These are phyloP conservation scores for Calliphora vicina DNA, from an alignment of 1,140 invertebrate species.

Conservation along the genomic window DNA sequence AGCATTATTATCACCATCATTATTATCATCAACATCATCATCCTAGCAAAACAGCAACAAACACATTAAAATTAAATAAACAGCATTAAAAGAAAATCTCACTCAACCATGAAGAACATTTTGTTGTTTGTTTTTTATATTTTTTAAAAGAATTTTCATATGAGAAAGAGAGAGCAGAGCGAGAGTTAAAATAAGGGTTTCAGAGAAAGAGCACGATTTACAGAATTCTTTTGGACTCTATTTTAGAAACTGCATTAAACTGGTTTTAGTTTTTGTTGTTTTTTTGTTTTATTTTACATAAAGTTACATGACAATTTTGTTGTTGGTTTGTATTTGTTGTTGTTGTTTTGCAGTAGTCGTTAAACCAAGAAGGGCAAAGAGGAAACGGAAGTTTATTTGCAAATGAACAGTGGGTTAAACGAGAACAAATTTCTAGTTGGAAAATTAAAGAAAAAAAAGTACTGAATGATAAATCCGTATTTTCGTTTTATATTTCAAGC, in stretches of 20 bases:
- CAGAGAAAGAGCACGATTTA: not conserved
- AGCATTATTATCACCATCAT: too few species aligned
- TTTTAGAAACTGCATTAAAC: conserved; percentile 32
- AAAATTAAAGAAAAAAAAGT: too few species aligned
- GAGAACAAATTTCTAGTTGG: too few species aligned
- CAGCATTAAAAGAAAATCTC: not conserved
- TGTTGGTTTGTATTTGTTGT: not conserved
- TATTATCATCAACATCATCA: too few species aligned
- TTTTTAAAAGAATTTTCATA: not conserved
- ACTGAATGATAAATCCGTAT: too few species aligned
- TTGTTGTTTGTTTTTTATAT: not conserved
- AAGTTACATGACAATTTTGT: conserved; percentile 5
- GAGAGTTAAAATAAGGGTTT: not conserved
- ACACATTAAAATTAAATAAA: not conserved
- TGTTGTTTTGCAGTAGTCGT: not conserved
- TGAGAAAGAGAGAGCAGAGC: not conserved
- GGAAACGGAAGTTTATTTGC: conserved; percentile 28
- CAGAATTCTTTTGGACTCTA: not conserved
- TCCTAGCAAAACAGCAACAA: not conserved
- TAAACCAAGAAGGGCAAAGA: conserved; percentile 15
- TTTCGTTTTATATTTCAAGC: too few species aligned
- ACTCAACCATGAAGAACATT: not conserved
- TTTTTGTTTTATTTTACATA: not conserved
- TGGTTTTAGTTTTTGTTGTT: conserved; percentile 20
- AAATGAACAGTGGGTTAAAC: conserved; percentile 11